Base-by-base conservation (phyloP, 2,113 vertebrate genomes). In the Actenoides lindsayi region DNA sequence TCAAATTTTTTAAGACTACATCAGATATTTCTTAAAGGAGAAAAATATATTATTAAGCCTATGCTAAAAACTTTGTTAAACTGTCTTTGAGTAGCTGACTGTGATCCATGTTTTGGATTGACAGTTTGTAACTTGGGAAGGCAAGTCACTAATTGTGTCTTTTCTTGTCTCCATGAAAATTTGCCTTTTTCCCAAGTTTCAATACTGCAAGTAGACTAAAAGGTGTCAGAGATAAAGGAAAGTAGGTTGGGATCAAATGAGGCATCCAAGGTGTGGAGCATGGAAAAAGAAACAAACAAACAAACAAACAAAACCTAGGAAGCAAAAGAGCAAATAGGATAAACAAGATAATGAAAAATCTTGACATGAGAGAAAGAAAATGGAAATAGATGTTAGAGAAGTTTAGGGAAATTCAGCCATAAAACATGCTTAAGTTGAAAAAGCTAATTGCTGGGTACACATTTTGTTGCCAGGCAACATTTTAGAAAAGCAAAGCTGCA, bases 401-500 rank as follows among this genome's bases (percentile, higher is more conserved):
- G 11, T 67, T 21, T 67, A 67, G 50, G 57, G 41, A 96, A 95
- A 94, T 90, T 86, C 82, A 94, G 21, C 13, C 25, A 37, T 44
- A 37, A 91, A 92, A 70, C 10, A 5, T 51, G 44, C 53, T 60
- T 56, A 80, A 86, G 37, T 48, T 90, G 93, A 86, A 86, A 83
- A 91, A 11, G 31, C 10, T 54, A 48, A 70, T 83, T 2, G 0
- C 63, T 73, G 37, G 12, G 0, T 86, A 12, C 17, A n/a, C 86
- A 59, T 83, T 94, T 59, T 73, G 93, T 96, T 96, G 90, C 96
- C 85, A 93, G 63, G 93, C 3, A 0, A 96, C 89, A 31, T 41
- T 69, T 91, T 39, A 90, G 59, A 70, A 74, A 80, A 88, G 63
- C 54, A 51, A 87, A 79, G 41, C 59, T 95, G 74, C 46, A 95